Evolutionary conservation across 2,888 invertebrate species (phyloP), one percentile per base, ranked within the genome.

Genomic region (Campoletis raptor): DNA sequence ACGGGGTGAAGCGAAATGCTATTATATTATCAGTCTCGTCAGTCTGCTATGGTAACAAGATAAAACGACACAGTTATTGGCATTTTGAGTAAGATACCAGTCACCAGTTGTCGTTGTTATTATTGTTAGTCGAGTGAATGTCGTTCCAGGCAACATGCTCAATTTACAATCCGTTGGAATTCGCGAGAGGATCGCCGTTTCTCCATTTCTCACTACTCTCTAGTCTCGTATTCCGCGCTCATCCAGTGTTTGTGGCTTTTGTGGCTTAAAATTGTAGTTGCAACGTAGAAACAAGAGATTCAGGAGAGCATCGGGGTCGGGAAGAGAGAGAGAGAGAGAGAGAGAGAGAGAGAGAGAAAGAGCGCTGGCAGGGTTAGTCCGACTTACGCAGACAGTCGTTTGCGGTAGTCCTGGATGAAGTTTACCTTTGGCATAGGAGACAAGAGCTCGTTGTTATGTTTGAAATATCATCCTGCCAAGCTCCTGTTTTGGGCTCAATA

Each of bases 311-410:
- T 57, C 24, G 5, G 12, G 24, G 57, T 12, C 57, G 57, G 12
- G 12, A 30, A 8, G 24, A 57, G 57, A 24, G 24, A 57, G 57
- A 24, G 9, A 52, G 7, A 18, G n/a, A 8, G 57, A 57, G 57
- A 24, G 9, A 52, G 7, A 18, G n/a, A 8, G 57, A 8, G 24
- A 57, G 57, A 24, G 24, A 57, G 57, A 24, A 2, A 52, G 7
- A 18, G n/a, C 10, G 57, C 12, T 24, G 12, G 74, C 73, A 79
- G 76, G 72, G 81, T 72, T 81, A 42, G 30, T 74, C 74, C 21
- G 64, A 72, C 81, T 77, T 64, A 72, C 69, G 81, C 64, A 57
- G 40, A 70, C 70, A 76, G 70, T 82, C 79, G 78, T 82, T 85
- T 79, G 82, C 61, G 78, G 76, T 54, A 64, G 40, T 81, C 64